phyloP scores from a whole-genome alignment of 2,797 vertebrate species.

The Urophycis tenuis region DNA sequence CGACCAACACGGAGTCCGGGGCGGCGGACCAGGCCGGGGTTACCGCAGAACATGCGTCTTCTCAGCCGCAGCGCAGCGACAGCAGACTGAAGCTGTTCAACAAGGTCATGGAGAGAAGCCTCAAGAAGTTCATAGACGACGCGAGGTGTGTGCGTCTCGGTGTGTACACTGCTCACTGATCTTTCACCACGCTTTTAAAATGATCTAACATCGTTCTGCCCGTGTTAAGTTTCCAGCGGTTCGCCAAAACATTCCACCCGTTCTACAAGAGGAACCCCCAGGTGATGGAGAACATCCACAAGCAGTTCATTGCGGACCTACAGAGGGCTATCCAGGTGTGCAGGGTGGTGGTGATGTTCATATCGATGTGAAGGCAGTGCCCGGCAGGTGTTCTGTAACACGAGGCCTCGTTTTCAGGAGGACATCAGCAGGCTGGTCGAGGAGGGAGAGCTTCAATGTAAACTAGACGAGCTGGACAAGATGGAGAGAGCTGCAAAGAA shows the following conservation, averaged over 20 bases:
- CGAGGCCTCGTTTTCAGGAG: conserved; percentile 62
- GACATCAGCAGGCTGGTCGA: conserved; percentile 79
- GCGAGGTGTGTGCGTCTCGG: conserved; percentile 53
- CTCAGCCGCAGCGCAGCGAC: conserved; percentile 22
- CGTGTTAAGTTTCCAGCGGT: conserved; percentile 78
- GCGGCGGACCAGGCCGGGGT: not conserved
- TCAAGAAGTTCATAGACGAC: conserved; percentile 60
- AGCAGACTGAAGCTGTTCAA: conserved; percentile 67
- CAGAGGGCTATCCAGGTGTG: conserved; percentile 72
- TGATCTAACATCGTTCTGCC: not conserved
- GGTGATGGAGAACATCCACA: conserved; percentile 76
- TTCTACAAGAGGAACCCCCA: conserved; percentile 79
- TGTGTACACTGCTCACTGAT: too few species aligned
- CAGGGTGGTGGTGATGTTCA: not conserved
- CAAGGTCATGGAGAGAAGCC: conserved; percentile 72
- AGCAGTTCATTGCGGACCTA: conserved; percentile 78
- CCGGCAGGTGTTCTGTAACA: not conserved
- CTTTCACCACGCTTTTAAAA: too few species aligned
- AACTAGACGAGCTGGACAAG: conserved; percentile 77
- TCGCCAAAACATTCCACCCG: conserved; percentile 73
- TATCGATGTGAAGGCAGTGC: not conserved
- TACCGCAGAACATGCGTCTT: not conserved
- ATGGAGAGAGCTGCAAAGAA: conserved; percentile 71
- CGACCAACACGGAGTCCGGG: fast-evolving
- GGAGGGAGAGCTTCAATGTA: conserved; percentile 79